Base-by-base conservation (phyloP, 2,797 vertebrate genomes). In the Microcaecilia unicolor region DNA sequence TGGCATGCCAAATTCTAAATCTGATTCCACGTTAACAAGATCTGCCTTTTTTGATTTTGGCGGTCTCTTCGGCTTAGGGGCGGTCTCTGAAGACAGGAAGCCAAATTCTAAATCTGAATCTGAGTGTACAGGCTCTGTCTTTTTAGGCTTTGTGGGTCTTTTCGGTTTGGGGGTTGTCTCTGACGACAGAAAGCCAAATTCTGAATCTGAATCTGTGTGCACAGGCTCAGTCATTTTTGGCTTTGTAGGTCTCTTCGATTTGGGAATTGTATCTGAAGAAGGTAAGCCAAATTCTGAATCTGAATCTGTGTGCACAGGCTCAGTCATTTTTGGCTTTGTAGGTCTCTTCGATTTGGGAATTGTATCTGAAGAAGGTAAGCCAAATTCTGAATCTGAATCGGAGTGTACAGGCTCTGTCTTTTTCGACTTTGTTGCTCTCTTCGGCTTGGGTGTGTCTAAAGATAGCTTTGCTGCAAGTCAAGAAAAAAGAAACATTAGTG, bases 51-150 rank as follows among this genome's bases (percentile, higher is more conserved):
- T 96, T 61, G 85, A 80, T 74, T 94, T 96, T 28, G 90, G 79
- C 48, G 85, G 21, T 72, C 90, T 91, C 70, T 83, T 93, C 26
- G 85, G 84, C 71, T 92, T 97, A 31, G 88, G 68, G 9, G 70
- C 37, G 6, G 22, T 50, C 37, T 92, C 89, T 17, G 79, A 74
- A 3, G 78, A n/a, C n/a, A n/a, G n/a, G n/a, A n/a, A n/a, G n/a
- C 78, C 87, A 0, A 87, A 86, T 67, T 97, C 95, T 5, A 92
- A 95, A 67, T 98, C 95, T 0, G 92, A 97, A 63, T 98, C 95
- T 61, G 91, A 97, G 67, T 90, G 80, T 12, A 88, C 63, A 48
- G 81, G 80, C 58, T 97, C 93, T 21, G 88, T 73, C 63, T 93
- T 98, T 85, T 92, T 96, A 61, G 85, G 80, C 74, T 94, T 96